Conservation (phyloP, 2,113 vertebrate genomes). For the Synodontis membranacea region DNA sequence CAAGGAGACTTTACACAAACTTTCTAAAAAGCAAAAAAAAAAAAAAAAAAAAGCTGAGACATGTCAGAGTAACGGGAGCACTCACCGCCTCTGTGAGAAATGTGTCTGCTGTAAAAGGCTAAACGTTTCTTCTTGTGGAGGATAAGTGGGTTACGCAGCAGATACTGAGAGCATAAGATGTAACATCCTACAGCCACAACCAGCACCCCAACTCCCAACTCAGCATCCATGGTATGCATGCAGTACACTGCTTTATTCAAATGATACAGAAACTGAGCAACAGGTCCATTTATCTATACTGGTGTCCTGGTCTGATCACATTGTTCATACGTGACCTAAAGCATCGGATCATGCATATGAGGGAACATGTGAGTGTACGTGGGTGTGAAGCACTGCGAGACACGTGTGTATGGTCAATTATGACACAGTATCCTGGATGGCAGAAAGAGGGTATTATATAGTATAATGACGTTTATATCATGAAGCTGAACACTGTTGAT, state of each 20-base stretch:
- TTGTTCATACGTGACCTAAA: constrained; percentile 10
- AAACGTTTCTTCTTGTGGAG: constrained; percentile 72
- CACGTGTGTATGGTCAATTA: constrained; percentile 17
- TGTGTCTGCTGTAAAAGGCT: constrained; percentile 71
- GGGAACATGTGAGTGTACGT: constrained; percentile 21
- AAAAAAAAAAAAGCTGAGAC: neutral
- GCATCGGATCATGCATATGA: constrained; percentile 20
- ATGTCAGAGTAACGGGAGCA: neutral
- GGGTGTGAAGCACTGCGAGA: neutral
- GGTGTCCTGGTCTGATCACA: neutral
- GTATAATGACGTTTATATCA: neutral
- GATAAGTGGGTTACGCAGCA: constrained; percentile 79
- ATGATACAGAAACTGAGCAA: neutral
- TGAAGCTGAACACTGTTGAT: neutral
- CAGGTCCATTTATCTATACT: neutral
- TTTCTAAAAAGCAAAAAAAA: neutral
- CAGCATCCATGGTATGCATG: constrained; percentile 6
- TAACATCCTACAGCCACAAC: constrained; percentile 3
- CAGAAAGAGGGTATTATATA: too few species aligned
- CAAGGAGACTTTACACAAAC: neutral
- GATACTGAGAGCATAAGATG: constrained; percentile 67
- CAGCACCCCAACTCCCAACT: neutral
- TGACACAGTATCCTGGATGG: neutral
- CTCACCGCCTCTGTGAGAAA: constrained; percentile 83
- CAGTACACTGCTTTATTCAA: too few species aligned